These are phyloP conservation scores for Ethmia dodecea DNA, from an alignment of 2,888 invertebrate species.

Conservation along the genomic window DNA sequence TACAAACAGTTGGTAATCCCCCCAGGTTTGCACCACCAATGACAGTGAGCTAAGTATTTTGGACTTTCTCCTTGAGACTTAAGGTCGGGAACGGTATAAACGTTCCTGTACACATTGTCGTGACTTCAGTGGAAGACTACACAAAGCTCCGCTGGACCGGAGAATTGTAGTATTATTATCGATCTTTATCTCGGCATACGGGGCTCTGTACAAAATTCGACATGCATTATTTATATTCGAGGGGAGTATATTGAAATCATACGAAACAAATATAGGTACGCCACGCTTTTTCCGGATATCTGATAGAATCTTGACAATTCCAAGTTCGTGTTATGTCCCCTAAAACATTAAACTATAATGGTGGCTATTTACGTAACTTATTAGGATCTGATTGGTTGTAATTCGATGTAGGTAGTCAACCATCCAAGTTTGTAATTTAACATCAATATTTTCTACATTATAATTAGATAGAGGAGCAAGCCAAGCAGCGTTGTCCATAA, in stretches of 20 bases:
- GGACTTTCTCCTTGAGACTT: not conserved
- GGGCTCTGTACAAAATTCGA: slow-evolving; percentile 51
- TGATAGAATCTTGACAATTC: slow-evolving; percentile 33
- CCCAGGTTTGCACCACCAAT: not conserved
- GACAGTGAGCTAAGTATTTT: not conserved
- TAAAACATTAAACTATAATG: slow-evolving; percentile 22
- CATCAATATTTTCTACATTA: too few relatives aligned
- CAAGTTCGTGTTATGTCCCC: slow-evolving; percentile 30
- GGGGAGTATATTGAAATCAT: slow-evolving; percentile 69
- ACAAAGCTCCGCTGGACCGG: slow-evolving; percentile 21
- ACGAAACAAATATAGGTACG: slow-evolving; percentile 45
- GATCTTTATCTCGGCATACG: slow-evolving; percentile 45
- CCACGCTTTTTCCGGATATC: slow-evolving; percentile 28
- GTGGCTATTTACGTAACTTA: slow-evolving; percentile 16
- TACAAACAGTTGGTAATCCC: not conserved
- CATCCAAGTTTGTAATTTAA: too few relatives aligned
- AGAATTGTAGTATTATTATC: slow-evolving; percentile 43
- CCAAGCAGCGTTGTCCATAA: too few relatives aligned
- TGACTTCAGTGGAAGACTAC: not conserved
- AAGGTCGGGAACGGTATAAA: not conserved
- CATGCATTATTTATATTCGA: slow-evolving; percentile 69
- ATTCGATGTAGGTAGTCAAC: too few relatives aligned
- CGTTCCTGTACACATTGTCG: not conserved
- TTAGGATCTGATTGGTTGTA: slow-evolving; percentile 15
- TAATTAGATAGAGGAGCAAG: too few relatives aligned